phyloP scores from a whole-genome alignment of 2,797 vertebrate species.

The Gobio occitaniae region DNA sequence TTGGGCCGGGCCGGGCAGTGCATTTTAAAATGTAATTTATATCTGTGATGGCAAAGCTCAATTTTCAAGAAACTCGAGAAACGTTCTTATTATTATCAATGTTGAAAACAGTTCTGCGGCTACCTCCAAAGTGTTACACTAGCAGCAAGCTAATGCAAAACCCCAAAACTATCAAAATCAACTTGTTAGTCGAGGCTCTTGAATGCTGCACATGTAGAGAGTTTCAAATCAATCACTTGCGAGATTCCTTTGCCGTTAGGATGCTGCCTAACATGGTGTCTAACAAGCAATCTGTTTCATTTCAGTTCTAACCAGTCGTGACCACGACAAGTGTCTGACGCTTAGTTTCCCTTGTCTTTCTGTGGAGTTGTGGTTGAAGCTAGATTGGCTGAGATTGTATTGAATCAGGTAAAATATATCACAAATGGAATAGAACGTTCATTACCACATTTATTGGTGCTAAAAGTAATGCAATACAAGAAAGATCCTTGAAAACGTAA shows the following conservation, averaged over 20 bases:
- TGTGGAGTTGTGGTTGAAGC: neutral
- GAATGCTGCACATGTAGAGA: neutral
- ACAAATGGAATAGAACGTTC: neutral
- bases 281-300: neutral
- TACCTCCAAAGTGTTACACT: neutral
- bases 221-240: neutral
- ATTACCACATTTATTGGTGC: neutral
- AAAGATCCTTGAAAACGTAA: constrained; percentile 15
- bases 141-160: neutral
- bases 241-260: neutral
- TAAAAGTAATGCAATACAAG: neutral
- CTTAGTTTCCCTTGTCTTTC: neutral
- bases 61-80: neutral
- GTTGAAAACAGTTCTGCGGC: neutral
- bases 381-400: neutral
- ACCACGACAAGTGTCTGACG: neutral
- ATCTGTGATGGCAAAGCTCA: neutral
- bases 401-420: constrained; percentile 7
- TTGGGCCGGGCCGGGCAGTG: too few relatives aligned
- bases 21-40: neutral
- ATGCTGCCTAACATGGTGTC: neutral
- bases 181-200: neutral
- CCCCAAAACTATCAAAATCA: neutral
- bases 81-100: neutral
- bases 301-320: neutral